Percentiles rank a stretch among this genome's conserved stretches.
Conservation (phyloP, 2,113 vertebrate species). For the Sceloporus undulatus region DNA sequence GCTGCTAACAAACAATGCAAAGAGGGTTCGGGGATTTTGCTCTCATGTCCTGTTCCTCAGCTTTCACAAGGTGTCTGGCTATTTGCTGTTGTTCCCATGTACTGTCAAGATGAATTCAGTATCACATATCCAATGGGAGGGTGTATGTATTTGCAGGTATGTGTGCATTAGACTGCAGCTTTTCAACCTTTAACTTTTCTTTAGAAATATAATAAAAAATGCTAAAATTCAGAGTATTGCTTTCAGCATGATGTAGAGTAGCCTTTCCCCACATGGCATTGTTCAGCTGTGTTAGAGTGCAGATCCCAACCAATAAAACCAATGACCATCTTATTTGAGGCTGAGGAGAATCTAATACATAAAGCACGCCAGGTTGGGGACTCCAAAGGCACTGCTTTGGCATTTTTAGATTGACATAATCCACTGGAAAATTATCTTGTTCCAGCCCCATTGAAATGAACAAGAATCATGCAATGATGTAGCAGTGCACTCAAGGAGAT, state of each 20-base stretch:
- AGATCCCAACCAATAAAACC: neutral
- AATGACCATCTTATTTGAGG: no score
- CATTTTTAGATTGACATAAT: neutral
- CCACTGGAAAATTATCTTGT: neutral
- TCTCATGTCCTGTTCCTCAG: no score
- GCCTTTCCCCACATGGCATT: neutral
- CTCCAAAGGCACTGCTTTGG: no score
- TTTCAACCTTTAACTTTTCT: neutral
- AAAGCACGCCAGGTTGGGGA: no score
- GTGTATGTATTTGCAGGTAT: neutral
- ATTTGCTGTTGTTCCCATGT: no score
- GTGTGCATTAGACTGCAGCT: neutral
- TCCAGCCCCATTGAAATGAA: neutral
- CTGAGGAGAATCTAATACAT: no score
- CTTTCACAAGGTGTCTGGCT: no score
- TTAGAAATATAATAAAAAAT: neutral
- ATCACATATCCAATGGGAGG: no score
- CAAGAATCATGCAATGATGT: neutral
- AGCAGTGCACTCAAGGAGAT: neutral
- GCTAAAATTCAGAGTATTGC: neutral
- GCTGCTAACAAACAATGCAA: no score
- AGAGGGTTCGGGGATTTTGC: no score
- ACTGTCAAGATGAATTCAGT: no score
- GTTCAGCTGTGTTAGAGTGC: neutral
- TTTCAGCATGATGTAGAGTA: neutral